phyloP scores from a whole-genome alignment of 2,888 invertebrate genomes.

The Sesia bembeciformis region DNA sequence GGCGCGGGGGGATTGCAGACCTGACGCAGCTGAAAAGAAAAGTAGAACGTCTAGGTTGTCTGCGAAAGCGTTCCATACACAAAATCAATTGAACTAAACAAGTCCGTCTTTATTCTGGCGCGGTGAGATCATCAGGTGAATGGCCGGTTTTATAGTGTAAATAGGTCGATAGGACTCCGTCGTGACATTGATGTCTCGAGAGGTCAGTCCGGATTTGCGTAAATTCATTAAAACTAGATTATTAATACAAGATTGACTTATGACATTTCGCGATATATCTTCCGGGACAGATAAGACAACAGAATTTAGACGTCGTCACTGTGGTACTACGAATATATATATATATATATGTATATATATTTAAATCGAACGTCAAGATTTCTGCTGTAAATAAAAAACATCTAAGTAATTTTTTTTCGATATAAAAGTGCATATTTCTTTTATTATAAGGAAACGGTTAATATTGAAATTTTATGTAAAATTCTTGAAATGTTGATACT shows the following conservation, averaged over 20 bases:
- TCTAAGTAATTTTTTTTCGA: too few species aligned
- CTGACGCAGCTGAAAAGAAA: conserved; percentile 28
- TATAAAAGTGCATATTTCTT: too few species aligned
- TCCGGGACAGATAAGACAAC: too few species aligned
- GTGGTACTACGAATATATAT: too few species aligned
- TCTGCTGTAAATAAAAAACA: too few species aligned
- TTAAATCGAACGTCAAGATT: too few species aligned
- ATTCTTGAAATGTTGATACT: too few species aligned
- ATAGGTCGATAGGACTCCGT: conserved; percentile 54
- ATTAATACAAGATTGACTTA: background rate
- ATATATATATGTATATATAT: too few species aligned
- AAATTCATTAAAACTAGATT: background rate
- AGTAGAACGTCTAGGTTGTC: conserved; percentile 47
- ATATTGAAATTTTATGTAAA: too few species aligned
- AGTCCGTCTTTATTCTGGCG: conserved; percentile 60
- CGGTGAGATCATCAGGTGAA: conserved; percentile 71
- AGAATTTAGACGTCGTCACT: too few species aligned
- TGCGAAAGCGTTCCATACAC: conserved; percentile 60
- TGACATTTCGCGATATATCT: too few species aligned
- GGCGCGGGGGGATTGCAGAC: conserved; percentile 28
- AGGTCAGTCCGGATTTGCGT: conserved; percentile 1
- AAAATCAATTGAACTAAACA: conserved; percentile 64
- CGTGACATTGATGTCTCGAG: conserved; percentile 51
- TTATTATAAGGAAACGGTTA: too few species aligned
- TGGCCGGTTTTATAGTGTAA: conserved; percentile 43